Percentiles rank a stretch among this genome's conserved stretches.
Evolutionary conservation across 2,797 vertebrate species (phyloP).

Genomic region (Danio albolineatus): DNA sequence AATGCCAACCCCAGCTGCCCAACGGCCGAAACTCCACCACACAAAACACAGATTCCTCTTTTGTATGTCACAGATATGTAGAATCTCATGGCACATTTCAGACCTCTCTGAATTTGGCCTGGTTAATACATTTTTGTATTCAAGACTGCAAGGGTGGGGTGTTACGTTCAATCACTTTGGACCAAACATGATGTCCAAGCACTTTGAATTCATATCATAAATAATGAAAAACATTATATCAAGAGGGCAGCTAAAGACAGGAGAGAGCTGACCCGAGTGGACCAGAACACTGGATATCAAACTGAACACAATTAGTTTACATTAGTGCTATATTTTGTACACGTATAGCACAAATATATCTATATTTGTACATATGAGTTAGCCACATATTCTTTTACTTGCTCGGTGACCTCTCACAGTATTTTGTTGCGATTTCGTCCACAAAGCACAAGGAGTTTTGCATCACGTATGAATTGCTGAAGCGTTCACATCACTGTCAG

Average conservation of each 20-base stretch:
- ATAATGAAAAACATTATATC: neutral
- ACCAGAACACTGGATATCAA: conserved; percentile 23
- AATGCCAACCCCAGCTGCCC: conserved; percentile 17
- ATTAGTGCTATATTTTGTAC: conserved; percentile 50
- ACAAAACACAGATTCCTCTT: conserved; percentile 25
- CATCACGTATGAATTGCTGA: conserved; percentile 19
- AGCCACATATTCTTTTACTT: conserved; percentile 51
- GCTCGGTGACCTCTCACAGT: conserved; percentile 47
- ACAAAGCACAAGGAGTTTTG: conserved; percentile 57
- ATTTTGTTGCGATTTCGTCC: conserved; percentile 46
- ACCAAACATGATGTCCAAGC: conserved; percentile 50
- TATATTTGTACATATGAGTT: conserved; percentile 35
- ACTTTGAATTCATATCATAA: conserved; percentile 21
- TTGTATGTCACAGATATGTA: conserved; percentile 19
- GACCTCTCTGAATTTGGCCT: conserved; percentile 25
- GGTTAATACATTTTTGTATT: conserved; percentile 39
- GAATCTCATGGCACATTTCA: conserved; percentile 20
- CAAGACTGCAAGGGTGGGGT: conserved; percentile 24
- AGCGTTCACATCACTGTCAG: neutral
- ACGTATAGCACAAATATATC: conserved; percentile 20
- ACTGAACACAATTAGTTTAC: conserved; percentile 46
- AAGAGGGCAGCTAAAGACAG: conserved; percentile 20
- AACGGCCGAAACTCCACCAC: conserved; percentile 2
- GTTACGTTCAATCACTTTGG: conserved; percentile 41
- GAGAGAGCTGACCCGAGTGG: neutral